Base-by-base conservation (phyloP, 1,140 invertebrate species). In the Aphis craccivora region DNA sequence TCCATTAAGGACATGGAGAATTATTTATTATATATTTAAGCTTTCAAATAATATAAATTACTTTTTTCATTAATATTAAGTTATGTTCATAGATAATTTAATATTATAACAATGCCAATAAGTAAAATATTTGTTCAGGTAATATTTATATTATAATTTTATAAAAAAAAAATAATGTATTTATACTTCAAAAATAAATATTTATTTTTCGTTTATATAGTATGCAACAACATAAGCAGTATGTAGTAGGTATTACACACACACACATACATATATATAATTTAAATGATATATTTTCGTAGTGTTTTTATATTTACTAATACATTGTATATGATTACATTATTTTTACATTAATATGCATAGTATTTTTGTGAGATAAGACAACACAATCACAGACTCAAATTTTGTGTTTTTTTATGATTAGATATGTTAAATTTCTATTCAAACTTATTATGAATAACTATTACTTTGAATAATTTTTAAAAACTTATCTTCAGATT, bases 1-100 rank as follows among this genome's bases (percentile, higher is more conserved):
- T 90, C 53, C 53, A 43, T 40, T 60, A 55, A 8, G 35, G 60
- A 11, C 35, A 18, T 25, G 53, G 30, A 5, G 43, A 55, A 60
- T 60, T 45, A 60, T 60, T 90, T 90, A 90, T 90, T 60, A 90
- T 40, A 60, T 20, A 60, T 90, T 43, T 60, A 90, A 40, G 25
- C 37, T 60, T 60, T 60, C 53, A 8, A 40, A 90, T 40, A 40
- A 90, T 40, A 90, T 48, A 55, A 90, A 90, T 60, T 55, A 55
- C 51, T 43, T 60, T 90, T 60, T 40, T 53, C 53, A 30, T 90
- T 90, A 40, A 40, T 60, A 37, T 23, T 5, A 53, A 53, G 20
- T 37, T 53, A 35, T 37, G 48, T 51, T 35, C 2, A 2, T 89
- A 51, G 30, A 9, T 48, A 25, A 11, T 51, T 53, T 51, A 53